phyloP scores from a whole-genome alignment of 2,797 vertebrate genomes.

The Neostethus bicornis region DNA sequence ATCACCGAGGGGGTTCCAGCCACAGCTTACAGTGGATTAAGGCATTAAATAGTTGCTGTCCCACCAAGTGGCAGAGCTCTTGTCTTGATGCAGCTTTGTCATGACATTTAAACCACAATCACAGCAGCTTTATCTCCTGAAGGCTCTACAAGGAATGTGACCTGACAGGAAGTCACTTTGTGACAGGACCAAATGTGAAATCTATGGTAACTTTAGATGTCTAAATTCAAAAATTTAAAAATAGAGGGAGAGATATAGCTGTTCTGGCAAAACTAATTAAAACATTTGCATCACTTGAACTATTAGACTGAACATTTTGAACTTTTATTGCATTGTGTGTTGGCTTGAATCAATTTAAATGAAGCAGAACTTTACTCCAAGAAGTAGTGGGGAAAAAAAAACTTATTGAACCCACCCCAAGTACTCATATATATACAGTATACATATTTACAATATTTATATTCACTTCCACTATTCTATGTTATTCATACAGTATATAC shows the following conservation, averaged over 20 bases:
- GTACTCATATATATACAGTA: no score
- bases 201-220: conserved; percentile 8
- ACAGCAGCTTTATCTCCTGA: conserved; percentile 16
- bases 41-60: conserved; percentile 76
- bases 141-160: conserved; percentile 26
- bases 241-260: conserved; percentile 25
- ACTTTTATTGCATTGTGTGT: no score
- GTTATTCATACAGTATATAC: no score
- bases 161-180: conserved; percentile 18
- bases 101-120: conserved; percentile 38
- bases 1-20: conserved; percentile 71
- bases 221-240: conserved; percentile 33
- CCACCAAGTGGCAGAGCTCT: conserved; percentile 62
- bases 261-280: conserved; percentile 34
- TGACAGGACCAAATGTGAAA: conserved; percentile 16
- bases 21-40: conserved; percentile 78
- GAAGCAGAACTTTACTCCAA: no score
- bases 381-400: no score
- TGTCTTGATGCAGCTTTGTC: conserved; percentile 49
- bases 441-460: no score
- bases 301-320: no score
- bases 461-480: no score
- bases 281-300: conserved; percentile 20
- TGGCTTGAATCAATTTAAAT: no score
- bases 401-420: no score